Evolutionary conservation across 2,888 invertebrate genomes (phyloP), one percentile per base, ranked within the genome.

Genomic region (Nemotelus pantherinus): DNA sequence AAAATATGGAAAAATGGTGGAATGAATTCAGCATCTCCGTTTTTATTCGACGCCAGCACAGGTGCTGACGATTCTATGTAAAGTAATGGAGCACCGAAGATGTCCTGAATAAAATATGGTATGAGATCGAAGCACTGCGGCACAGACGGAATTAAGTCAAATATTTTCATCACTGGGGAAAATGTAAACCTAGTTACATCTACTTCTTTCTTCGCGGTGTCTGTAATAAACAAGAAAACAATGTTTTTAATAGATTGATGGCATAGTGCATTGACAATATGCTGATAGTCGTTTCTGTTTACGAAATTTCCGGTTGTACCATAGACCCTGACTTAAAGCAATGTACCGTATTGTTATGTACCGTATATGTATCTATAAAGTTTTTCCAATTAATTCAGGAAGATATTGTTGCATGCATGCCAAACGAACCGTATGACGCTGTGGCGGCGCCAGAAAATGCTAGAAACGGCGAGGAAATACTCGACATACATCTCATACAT

Each of bases 1-100:
- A 63, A 39, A n/a, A 63, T 63, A 63, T 63, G 63, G 25, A 63
- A 63, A 63, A 63, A 63, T 3, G 63, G 63, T 41, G 63, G 63
- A 41, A 63, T 41, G 25, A n/a, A 63, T 41, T 10, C 63, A 3
- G 63, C 3, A 41, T 63, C 4, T 43, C 43, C 41, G 9, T n/a
- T 63, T 3, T 63, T 41, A 10, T 53, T 10, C 3, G 63, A 63
- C 3, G 5, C 43, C 5, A 41, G 63, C n/a, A 3, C 3, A n/a
- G 63, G 10, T 41, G 63, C 43, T 10, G 53, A 53, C 7, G 25
- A 0, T 43, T 39, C 43, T 3, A 63, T 63, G 41, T 63, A 63
- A 41, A 10, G 41, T 7, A 43, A 63, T 4, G 63, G 9, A 3
- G 43, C 4, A 25, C 41, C 41, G 5, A 63, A n/a, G 6, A 10